A percentile compares a stretch with the other conserved stretches of the same genome.
Evolutionary conservation across 2,113 vertebrate genomes (phyloP).

Genomic region (Tonatia bakeri): DNA sequence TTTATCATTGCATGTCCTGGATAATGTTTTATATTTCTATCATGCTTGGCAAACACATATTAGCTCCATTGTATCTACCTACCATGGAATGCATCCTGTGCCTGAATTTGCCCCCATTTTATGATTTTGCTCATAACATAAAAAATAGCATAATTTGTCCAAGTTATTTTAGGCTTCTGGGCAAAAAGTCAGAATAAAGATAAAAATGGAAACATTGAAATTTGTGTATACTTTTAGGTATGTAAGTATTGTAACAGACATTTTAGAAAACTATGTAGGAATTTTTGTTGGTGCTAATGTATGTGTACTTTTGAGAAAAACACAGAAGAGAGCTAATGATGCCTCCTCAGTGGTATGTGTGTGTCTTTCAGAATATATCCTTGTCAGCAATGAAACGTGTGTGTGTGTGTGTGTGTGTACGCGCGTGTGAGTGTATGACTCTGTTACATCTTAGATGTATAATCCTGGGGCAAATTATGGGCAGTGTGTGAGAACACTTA

Average conservation of each 20-base stretch:
- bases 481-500: slow-evolving; percentile 14
- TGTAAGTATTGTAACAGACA: background rate
- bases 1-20: slow-evolving; percentile 7
- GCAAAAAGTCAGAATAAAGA: background rate
- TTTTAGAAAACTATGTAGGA: slow-evolving; percentile 9
- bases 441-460: background rate
- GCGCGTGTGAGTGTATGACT: background rate
- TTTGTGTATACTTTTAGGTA: background rate
- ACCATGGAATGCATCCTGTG: background rate
- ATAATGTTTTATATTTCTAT: slow-evolving; percentile 29
- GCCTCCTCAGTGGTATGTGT: background rate
- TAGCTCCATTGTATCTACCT: background rate
- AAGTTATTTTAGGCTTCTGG: slow-evolving; percentile 26
- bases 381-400: background rate
- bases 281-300: background rate
- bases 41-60: background rate
- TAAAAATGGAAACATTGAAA: slow-evolving; percentile 33
- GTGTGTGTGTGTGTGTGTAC: too few species aligned
- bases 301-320: background rate
- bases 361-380: background rate
- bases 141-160: slow-evolving; percentile 17
- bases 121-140: background rate
- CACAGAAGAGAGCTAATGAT: slow-evolving; percentile 13
- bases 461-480: background rate
- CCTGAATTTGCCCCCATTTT: slow-evolving; percentile 5